Conservation (phyloP, 2,113 vertebrate genomes). For the Poicephalus meyeri region DNA sequence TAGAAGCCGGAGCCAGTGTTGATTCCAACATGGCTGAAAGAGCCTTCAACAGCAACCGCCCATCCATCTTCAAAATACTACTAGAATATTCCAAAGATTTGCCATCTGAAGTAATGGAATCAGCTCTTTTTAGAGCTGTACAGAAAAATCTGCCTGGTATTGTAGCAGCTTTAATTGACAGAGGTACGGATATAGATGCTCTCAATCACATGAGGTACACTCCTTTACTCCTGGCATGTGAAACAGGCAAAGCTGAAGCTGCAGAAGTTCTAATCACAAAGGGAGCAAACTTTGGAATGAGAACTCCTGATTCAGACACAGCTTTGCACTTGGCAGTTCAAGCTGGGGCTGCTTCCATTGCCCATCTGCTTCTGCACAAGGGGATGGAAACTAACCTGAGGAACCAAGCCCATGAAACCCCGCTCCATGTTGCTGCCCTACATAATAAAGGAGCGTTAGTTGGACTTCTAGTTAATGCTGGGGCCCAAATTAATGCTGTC, state of each 20-base stretch:
- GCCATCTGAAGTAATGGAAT: slow-evolving; percentile 43
- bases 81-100: slow-evolving; percentile 67
- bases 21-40: slow-evolving; percentile 39
- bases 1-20: slow-evolving; percentile 29
- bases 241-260: slow-evolving; percentile 71
- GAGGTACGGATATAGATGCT: slow-evolving; percentile 69
- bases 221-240: slow-evolving; percentile 77
- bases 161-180: slow-evolving; percentile 70
- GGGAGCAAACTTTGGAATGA: slow-evolving; percentile 62
- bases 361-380: slow-evolving; percentile 58
- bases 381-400: slow-evolving; percentile 69
- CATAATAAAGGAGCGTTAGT: slow-evolving; percentile 51
- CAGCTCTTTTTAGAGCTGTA: slow-evolving; percentile 80
- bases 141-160: slow-evolving; percentile 66
- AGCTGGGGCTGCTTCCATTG: slow-evolving; percentile 64
- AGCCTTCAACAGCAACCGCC: slow-evolving; percentile 68
- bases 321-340: slow-evolving; percentile 76
- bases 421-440: slow-evolving; percentile 72
- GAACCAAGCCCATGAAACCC: slow-evolving; percentile 68
- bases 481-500: slow-evolving; percentile 72
- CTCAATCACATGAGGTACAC: slow-evolving; percentile 72
- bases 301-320: slow-evolving; percentile 69
- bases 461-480: slow-evolving; percentile 58
- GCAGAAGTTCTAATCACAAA: slow-evolving; percentile 67
- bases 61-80: slow-evolving; percentile 65